Conservation (phyloP, 1,140 invertebrate species). For the Apis cerana region DNA sequence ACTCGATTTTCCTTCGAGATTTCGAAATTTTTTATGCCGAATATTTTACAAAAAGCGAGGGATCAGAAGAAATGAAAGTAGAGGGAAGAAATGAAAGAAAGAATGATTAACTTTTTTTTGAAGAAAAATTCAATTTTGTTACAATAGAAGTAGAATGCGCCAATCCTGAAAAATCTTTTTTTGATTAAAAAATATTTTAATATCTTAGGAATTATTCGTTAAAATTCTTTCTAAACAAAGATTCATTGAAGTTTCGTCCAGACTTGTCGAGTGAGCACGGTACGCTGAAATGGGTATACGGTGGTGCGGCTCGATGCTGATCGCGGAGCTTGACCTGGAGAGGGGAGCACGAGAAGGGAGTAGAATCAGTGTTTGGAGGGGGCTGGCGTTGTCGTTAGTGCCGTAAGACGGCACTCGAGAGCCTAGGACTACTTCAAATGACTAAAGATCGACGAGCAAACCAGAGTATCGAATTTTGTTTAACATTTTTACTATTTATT, state of each 20-base stretch:
- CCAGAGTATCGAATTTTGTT: constrained; percentile 34
- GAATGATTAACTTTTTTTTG: background rate
- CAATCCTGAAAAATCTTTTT: background rate
- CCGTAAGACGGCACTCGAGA: constrained; percentile 59
- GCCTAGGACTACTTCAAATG: constrained; percentile 49
- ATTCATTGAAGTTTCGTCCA: constrained; percentile 7
- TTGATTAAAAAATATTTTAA: background rate
- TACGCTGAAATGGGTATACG: constrained; percentile 43
- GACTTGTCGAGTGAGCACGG: constrained; percentile 45
- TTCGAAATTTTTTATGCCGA: too few relatives aligned
- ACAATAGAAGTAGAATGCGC: background rate
- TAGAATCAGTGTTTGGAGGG: constrained; percentile 44
- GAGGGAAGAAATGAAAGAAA: background rate
- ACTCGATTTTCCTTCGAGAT: background rate
- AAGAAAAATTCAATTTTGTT: constrained; percentile 7
- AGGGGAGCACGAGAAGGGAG: constrained; percentile 13
- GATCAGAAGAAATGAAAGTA: background rate
- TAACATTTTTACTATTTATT: background rate
- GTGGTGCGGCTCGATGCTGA: constrained; percentile 63
- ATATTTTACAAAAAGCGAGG: too few relatives aligned
- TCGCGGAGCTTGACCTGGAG: constrained; percentile 61
- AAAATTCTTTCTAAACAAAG: too few relatives aligned
- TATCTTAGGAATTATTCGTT: too few relatives aligned
- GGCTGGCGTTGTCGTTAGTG: constrained; percentile 59
- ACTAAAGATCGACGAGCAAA: constrained; percentile 39